These are phyloP conservation scores for Patiria pectinifera DNA, from an alignment of 53 echinoderm and acorn worm species.

Conservation along the genomic window DNA sequence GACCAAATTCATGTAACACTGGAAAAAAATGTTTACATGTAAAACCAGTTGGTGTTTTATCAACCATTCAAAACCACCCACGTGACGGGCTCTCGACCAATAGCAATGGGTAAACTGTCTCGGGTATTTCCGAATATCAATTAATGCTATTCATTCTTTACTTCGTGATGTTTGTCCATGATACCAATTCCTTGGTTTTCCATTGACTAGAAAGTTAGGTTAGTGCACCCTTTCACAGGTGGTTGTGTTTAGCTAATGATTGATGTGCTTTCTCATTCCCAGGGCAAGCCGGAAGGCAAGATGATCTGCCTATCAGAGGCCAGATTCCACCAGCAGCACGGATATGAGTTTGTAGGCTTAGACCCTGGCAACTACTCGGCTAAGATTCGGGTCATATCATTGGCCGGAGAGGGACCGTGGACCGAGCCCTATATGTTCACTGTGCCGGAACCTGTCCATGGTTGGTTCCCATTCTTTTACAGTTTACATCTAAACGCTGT, in stretches of 20 bases:
- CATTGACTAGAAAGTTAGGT: background rate
- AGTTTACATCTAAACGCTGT: too few relatives aligned
- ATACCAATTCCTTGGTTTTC: too few relatives aligned
- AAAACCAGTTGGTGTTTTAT: too few relatives aligned
- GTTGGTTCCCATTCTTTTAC: background rate
- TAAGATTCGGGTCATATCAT: constrained; percentile 72
- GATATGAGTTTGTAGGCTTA: constrained; percentile 51
- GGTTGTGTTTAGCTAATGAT: background rate
- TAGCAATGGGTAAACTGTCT: too few relatives aligned
- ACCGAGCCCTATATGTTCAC: constrained; percentile 69
- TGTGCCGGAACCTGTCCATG: constrained; percentile 58
- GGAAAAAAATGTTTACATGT: too few relatives aligned
- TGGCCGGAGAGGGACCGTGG: constrained; percentile 87
- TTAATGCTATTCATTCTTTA: too few relatives aligned
- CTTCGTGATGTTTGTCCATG: too few relatives aligned
- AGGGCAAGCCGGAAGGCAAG: background rate
- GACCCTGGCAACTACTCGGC: constrained; percentile 86
- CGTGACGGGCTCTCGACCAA: too few relatives aligned
- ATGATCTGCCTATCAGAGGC: constrained; percentile 14
- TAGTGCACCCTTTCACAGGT: background rate
- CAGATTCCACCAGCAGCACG: constrained; percentile 10
- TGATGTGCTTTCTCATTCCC: background rate
- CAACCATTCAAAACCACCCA: too few relatives aligned
- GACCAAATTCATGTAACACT: too few relatives aligned
- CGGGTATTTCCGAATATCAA: too few relatives aligned